Evolutionary conservation across 2,113 vertebrate species (phyloP).

Genomic region (Gasterosteus nipponicus): DNA sequence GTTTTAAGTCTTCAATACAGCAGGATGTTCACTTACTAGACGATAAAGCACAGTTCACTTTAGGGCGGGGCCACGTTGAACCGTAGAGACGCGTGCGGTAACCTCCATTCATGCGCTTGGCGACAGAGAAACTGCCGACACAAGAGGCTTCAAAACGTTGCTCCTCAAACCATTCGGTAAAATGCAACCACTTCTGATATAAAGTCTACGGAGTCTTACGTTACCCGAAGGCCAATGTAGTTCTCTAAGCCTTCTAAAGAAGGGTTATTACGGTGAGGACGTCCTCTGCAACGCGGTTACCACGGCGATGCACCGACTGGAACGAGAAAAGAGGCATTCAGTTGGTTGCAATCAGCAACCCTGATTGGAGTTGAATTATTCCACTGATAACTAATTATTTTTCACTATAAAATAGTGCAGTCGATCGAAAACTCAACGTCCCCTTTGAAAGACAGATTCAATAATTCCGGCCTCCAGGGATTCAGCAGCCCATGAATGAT

Average conservation of each 20-base stretch:
- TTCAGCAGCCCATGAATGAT: slow-evolving; percentile 46
- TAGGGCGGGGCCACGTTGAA: too few species aligned
- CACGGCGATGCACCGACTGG: not conserved
- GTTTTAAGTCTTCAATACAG: too few species aligned
- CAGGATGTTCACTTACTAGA: too few species aligned
- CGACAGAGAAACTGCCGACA: too few species aligned
- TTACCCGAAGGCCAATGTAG: too few species aligned
- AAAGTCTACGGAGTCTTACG: too few species aligned
- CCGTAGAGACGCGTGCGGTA: too few species aligned
- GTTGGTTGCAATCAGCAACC: not conserved
- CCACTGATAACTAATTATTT: not conserved
- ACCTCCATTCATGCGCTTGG: too few species aligned
- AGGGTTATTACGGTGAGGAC: not conserved
- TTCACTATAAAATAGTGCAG: not conserved
- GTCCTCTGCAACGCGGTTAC: not conserved
- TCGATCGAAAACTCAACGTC: not conserved
- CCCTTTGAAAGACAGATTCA: slow-evolving; percentile 25
- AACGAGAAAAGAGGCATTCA: not conserved
- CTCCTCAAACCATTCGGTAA: too few species aligned
- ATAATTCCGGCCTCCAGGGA: slow-evolving; percentile 33
- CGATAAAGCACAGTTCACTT: too few species aligned
- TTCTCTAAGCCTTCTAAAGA: not conserved
- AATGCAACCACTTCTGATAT: too few species aligned
- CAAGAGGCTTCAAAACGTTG: too few species aligned
- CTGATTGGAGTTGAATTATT: not conserved